Conservation (phyloP, 2,888 invertebrate species). For the Agrochola circellaris region DNA sequence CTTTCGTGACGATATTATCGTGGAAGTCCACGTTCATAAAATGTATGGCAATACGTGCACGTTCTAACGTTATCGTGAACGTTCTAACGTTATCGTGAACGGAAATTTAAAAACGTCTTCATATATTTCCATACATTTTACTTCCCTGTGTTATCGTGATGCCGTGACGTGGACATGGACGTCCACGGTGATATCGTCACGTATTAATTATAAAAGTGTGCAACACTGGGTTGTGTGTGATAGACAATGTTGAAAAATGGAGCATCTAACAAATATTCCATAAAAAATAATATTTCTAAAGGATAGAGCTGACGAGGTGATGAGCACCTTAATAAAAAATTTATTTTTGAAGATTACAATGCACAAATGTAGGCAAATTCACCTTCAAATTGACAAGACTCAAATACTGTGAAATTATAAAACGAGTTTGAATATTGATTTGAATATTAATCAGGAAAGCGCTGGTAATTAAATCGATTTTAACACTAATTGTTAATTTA, state of each 20-base stretch:
- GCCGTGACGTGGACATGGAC: not conserved
- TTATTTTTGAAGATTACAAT: not conserved
- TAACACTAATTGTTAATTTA: constrained; percentile 5
- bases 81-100: too few species aligned
- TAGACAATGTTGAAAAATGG: not conserved
- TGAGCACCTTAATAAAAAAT: not conserved
- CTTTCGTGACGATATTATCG: too few species aligned
- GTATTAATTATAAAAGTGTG: not conserved
- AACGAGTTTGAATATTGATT: not conserved
- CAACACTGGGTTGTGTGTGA: not conserved
- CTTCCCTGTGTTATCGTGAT: too few species aligned
- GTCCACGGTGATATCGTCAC: not conserved
- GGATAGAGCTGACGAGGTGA: not conserved
- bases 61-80: too few species aligned
- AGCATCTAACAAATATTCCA: not conserved
- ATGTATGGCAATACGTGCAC: too few species aligned
- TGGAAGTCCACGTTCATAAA: too few species aligned
- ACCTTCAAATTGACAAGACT: too few species aligned
- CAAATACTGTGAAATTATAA: not conserved
- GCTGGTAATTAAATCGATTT: constrained; percentile 2
- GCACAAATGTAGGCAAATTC: not conserved
- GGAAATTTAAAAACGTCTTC: too few species aligned
- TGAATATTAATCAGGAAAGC: not conserved
- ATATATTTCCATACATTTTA: not conserved
- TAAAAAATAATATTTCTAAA: not conserved